Percentiles rank a stretch among this genome's conserved stretches.
Conservation (phyloP, 2,888 invertebrate species). For the Scotopteryx bipunctaria region DNA sequence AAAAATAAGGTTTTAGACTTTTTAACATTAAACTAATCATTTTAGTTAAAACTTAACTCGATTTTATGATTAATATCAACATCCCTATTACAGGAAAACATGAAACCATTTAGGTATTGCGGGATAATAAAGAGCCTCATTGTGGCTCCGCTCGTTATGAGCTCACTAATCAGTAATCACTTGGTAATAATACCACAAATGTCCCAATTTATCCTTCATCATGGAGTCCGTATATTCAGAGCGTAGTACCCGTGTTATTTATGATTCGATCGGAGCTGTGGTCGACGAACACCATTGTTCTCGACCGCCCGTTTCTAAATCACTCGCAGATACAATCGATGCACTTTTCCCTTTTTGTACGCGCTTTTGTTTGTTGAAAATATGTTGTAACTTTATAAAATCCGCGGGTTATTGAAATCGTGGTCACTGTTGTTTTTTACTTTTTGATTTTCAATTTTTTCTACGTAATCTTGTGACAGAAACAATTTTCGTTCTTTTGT, state of each 20-base stretch:
- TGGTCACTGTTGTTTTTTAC: background rate
- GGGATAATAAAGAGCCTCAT: background rate
- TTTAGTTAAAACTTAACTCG: no score
- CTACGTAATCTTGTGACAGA: background rate
- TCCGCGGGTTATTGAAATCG: constrained; percentile 2
- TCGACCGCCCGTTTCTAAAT: constrained; percentile 60
- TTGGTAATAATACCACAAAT: constrained; percentile 6
- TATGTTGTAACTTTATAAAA: constrained; percentile 9
- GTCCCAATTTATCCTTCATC: constrained; percentile 3
- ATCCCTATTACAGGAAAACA: no score
- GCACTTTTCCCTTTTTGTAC: constrained; percentile 43
- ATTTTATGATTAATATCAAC: no score
- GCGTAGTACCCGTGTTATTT: constrained; percentile 53
- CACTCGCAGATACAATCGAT: constrained; percentile 60
- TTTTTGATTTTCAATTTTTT: background rate
- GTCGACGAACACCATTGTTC: constrained; percentile 53
- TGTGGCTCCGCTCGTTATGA: background rate
- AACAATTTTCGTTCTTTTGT: no score
- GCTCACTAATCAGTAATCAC: constrained; percentile 4
- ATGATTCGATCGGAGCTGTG: constrained; percentile 51
- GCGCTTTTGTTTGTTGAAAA: constrained; percentile 9
- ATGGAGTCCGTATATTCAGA: constrained; percentile 32
- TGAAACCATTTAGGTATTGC: no score
- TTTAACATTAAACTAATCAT: no score
- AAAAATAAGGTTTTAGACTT: no score